Conservation (phyloP, 2,888 invertebrate genomes). For the Pristionchus arcanus region DNA sequence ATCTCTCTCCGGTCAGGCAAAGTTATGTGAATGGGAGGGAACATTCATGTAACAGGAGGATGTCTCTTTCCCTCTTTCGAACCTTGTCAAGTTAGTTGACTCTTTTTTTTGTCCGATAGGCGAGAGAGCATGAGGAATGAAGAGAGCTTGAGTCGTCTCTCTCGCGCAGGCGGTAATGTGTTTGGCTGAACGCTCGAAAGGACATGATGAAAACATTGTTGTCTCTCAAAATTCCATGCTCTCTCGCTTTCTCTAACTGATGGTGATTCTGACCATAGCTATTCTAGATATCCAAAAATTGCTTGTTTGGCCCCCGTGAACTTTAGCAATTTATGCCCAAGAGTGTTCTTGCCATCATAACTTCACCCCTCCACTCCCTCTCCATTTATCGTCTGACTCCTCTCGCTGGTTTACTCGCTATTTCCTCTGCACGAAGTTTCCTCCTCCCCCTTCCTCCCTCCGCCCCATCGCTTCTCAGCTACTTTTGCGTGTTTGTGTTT, state of each 20-base stretch:
- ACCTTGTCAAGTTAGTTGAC: background rate
- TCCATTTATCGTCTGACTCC: constrained; percentile 12
- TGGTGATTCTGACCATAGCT: too few relatives aligned
- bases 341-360: background rate
- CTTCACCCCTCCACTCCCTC: constrained; percentile 3
- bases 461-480: constrained; percentile 16
- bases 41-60: background rate
- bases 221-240: background rate
- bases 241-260: background rate
- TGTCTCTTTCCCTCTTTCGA: too few relatives aligned
- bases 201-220: constrained; percentile 9
- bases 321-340: background rate
- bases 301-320: too few relatives aligned
- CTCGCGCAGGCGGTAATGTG: background rate
- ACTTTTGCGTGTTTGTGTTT: constrained; percentile 39
- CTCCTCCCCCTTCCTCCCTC: constrained; percentile 19
- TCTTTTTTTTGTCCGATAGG: background rate
- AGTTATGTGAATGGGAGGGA: background rate
- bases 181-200: constrained; percentile 27
- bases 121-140: background rate
- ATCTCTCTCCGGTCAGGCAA: background rate
- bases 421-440: background rate
- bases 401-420: constrained; percentile 8
- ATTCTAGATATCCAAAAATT: too few relatives aligned
- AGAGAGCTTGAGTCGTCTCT: background rate